Evolutionary conservation across 1,140 invertebrate genomes (phyloP).

Genomic region (Scaptomyza hsui): DNA sequence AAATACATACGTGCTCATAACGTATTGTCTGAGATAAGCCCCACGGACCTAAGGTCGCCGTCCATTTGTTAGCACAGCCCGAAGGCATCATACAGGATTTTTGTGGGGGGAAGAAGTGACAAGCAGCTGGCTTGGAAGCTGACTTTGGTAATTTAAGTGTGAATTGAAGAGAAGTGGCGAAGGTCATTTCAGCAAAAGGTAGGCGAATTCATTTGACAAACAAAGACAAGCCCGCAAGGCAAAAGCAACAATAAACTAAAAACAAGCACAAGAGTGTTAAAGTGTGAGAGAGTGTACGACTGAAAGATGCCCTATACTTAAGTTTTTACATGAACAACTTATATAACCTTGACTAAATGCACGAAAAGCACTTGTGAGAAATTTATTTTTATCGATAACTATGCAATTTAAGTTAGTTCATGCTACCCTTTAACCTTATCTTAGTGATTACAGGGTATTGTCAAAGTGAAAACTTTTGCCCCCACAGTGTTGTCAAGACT

Average conservation of each 20-base stretch:
- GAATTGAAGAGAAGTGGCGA: slow-evolving; percentile 29
- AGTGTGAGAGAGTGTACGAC: background rate
- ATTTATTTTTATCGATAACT: too few relatives aligned
- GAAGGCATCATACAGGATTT: background rate
- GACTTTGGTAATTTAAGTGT: slow-evolving; percentile 34
- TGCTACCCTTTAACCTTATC: background rate
- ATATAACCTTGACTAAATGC: too few relatives aligned
- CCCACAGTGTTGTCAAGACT: background rate
- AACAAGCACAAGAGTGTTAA: background rate
- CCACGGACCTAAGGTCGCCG: slow-evolving; percentile 1
- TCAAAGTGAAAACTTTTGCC: slow-evolving; percentile 10
- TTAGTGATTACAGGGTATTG: background rate
- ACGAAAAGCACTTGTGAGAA: too few relatives aligned
- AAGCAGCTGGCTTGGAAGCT: slow-evolving; percentile 4
- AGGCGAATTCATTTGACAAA: slow-evolving; percentile 7
- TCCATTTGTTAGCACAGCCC: background rate
- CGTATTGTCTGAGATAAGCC: slow-evolving; percentile 36
- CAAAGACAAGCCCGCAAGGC: slow-evolving; percentile 1
- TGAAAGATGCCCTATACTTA: background rate
- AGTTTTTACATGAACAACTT: too few relatives aligned
- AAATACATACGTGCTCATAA: slow-evolving; percentile 24
- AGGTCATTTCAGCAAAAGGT: slow-evolving; percentile 17
- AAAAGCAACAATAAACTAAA: background rate
- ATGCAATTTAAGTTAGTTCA: background rate
- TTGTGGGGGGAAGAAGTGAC: background rate